phyloP scores from a whole-genome alignment of 2,113 vertebrate species.

The Proterorhinus semilunaris region DNA sequence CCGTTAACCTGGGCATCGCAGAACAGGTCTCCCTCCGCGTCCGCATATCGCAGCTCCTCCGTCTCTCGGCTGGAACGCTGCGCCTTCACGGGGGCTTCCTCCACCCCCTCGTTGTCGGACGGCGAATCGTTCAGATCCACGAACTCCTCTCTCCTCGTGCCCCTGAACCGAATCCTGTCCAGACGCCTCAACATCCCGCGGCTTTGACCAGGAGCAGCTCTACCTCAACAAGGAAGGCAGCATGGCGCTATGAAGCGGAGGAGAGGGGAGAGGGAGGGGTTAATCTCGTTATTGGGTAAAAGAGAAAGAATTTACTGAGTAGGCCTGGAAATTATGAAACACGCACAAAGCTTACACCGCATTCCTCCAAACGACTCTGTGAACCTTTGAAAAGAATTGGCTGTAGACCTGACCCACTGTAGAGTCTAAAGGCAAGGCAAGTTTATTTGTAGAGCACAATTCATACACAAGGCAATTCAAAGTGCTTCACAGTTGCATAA shows the following conservation, averaged over 20 bases:
- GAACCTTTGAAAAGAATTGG: no score
- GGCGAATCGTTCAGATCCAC: constrained; percentile 91
- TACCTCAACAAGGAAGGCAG: constrained; percentile 54
- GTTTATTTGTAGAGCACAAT: no score
- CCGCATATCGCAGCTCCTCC: constrained; percentile 87
- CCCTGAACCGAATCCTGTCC: constrained; percentile 95
- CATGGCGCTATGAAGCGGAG: background rate
- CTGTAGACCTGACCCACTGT: no score
- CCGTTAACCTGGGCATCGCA: constrained; percentile 46
- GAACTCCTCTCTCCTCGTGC: constrained; percentile 92
- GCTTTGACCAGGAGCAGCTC: constrained; percentile 72
- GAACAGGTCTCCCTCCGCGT: constrained; percentile 79
- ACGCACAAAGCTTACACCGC: no score
- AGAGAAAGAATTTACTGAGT: no score
- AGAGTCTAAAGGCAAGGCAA: no score
- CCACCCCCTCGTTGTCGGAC: constrained; percentile 90
- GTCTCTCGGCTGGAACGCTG: constrained; percentile 75
- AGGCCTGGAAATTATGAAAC: no score
- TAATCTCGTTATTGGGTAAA: background rate
- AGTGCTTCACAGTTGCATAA: no score
- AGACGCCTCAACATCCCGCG: constrained; percentile 88
- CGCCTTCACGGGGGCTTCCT: constrained; percentile 82
- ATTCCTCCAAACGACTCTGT: no score
- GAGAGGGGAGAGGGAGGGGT: background rate
- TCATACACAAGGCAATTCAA: no score